Evolutionary conservation across 2,797 vertebrate species (phyloP), one percentile per base, ranked within the genome.

Genomic region (Melanotaenia boesemani): DNA sequence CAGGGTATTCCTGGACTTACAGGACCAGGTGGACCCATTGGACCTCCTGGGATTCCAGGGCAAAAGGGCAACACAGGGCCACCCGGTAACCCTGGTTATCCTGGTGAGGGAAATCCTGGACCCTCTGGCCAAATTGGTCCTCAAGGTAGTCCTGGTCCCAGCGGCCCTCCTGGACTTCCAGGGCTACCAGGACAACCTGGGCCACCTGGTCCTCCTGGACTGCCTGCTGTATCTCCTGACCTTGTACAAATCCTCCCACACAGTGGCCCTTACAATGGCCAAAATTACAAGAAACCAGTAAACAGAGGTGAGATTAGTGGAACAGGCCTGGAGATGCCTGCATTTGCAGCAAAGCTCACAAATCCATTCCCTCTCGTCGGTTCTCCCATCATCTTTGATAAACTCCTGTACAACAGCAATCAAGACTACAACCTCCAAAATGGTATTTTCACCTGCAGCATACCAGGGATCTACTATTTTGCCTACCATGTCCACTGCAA

Each of bases 401-500:
- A 97, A 89, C 92, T 99, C 58, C 91, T 99, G 36, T 95, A 99
- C 86, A 99, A 98, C 0, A 95, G 97, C 73, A 96, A 97, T 68
- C 97, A 98, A 87, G 96, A 98, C 93, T 99, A 99, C 92, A 98
- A 96, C 73, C 95, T 96, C 0, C 96, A 97, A 89, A 99, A 89
- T 0, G 98, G 98, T 44, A 78, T 98, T 83, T 99, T 99, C 88
- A 98, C 97, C 75, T 99, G 98, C 10, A 96, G 94, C 72, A 86
- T 98, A 76, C 97, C 98, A 0, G 98, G 98, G 3, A 84, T 99
- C 88, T 99, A 99, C 89, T 99, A 99, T 88, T 99, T 99, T 22
- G 94, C 94, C 26, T 99, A 99, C 87, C 97, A 99, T 0, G 88
- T 99, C 76, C 96, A 99, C 93, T 99, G 98, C 91, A 99, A 99